These are phyloP conservation scores for Anoplolepis gracilipes DNA, from an alignment of 1,140 invertebrate genomes.

Conservation along the genomic window DNA sequence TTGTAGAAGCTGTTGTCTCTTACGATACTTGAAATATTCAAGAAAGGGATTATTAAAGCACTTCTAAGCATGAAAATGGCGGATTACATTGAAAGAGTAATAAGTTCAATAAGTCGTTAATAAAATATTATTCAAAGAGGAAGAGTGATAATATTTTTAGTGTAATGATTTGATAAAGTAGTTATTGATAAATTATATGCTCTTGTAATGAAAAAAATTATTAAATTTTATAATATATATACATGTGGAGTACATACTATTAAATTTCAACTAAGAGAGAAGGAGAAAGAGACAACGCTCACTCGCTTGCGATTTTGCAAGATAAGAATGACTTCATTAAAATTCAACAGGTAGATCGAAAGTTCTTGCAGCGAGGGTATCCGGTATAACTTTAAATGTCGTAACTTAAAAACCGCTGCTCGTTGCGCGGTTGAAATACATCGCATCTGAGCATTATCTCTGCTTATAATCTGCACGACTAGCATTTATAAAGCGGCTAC, in stretches of 20 bases:
- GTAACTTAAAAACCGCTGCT: conserved; percentile 55
- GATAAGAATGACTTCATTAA: conserved; percentile 67
- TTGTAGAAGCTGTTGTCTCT: background rate
- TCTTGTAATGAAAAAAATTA: conserved; percentile 18
- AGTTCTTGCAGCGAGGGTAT: conserved; percentile 34
- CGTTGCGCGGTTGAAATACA: conserved; percentile 25
- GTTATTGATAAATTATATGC: background rate
- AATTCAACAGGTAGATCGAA: conserved; percentile 70
- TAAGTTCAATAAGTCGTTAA: background rate
- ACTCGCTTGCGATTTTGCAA: background rate
- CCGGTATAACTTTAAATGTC: conserved; percentile 50
- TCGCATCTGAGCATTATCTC: conserved; percentile 57
- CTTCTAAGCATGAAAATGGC: background rate
- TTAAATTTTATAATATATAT: conserved; percentile 57
- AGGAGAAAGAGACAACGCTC: background rate
- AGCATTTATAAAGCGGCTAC: conserved; percentile 38
- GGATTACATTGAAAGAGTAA: conserved; percentile 25
- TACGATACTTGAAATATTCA: background rate
- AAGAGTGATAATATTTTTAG: conserved; percentile 33
- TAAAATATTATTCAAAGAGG: conserved; percentile 4
- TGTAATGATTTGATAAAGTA: conserved; percentile 29
- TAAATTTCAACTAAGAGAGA: background rate
- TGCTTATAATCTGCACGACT: conserved; percentile 60
- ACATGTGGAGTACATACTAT: background rate
- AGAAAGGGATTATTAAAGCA: background rate